Evolutionary conservation across 2,797 vertebrate genomes (phyloP), one percentile per base, ranked within the genome.

Genomic region (Pachyuromys duprasi): DNA sequence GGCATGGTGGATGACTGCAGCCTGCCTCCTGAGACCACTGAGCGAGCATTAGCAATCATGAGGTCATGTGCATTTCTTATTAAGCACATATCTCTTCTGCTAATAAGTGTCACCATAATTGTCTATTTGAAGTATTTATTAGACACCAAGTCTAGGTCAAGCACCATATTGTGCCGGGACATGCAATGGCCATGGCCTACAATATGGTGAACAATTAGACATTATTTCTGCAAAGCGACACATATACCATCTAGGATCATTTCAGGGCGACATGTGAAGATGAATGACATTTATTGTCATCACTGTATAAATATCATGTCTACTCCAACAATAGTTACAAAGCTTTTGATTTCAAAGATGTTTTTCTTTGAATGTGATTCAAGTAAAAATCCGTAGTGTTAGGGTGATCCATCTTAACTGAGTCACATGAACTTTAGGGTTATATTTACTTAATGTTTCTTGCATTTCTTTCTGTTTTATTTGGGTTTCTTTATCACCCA

Each of bases 281-380:
- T 93, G 76, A 89, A 49, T 86, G 69, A 36, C 96, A 89, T 95
- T 94, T 76, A 89, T 86, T 90, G 92, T 70, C 91, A 67, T 74
- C 78, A 70, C 53, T 39, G 39, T 20, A 0, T 90, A 82, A 86
- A 86, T 92, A 75, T 63, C 60, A 74, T 83, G 60, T 60, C 42
- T 92, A 31, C 80, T 70, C 8, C 57, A 86, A 33, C 3, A 87
- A 67, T 72, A 86, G 74, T 55, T 78, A 83, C 5, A 69, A 89
- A 89, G n/a, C 36, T 78, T 87, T 20, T 94, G 62, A 96, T 86
- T 90, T 94, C 72, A 63, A 95, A 95, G 89, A 69, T 86, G 67
- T 70, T 86, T 76, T 67, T 93, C 93, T 74, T 93, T 74, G 65
- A 82, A 70, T 70, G 78, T 36, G 45, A 24, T 74, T 81, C 67